Base-by-base conservation (phyloP, 2,113 vertebrate genomes). In the Chitala chitala region DNA sequence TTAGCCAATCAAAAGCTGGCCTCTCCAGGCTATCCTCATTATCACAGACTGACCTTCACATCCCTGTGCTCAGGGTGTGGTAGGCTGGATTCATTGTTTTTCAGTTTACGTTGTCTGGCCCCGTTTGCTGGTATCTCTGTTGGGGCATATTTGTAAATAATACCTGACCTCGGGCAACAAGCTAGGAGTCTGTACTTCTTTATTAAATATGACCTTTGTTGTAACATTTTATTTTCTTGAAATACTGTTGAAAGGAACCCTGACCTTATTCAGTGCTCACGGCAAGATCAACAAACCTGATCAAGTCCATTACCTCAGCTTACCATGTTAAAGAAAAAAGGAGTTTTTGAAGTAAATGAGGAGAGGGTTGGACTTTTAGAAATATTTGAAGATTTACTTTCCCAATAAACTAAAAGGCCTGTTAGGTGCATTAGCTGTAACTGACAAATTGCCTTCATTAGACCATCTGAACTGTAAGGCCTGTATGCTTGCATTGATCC, bases 361-460 rank as follows among this genome's bases (percentile, higher is more conserved):
- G 36, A 42, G 33, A 42, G 63, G 63, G 38, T 44, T 42, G 24
- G 5, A 29, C 51, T 44, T 17, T 29, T 12, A 12, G 8, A 20
- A 17, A 1, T 31, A 15, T 61, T 29, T 48, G 15, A 51, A 73
- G 42, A 40, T 29, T 42, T 31, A 24, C 44, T 1, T 9, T 33
- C 15, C 8, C 22, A 29, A 31, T 74, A 51, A 55, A 5, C 22
- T 42, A n/a, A 24, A 53, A 40, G n/a, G 42, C 17, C 38, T 26
- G 61, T 54, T 54, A 29, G 55, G 54, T 74, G 38, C 61, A n/a
- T 55, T 55, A 22, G 0, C 3, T 3, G 51, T 38, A 55, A 55
- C 42, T n/a, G 51, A 75, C 38, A 31, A 69, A 75, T 75, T 58
- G 73, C 51, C 36, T 75, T 44, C 7, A 40, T 24, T 66, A 48